Base-by-base conservation (phyloP, 2,797 vertebrate species). In the Echeneis naucrates region DNA sequence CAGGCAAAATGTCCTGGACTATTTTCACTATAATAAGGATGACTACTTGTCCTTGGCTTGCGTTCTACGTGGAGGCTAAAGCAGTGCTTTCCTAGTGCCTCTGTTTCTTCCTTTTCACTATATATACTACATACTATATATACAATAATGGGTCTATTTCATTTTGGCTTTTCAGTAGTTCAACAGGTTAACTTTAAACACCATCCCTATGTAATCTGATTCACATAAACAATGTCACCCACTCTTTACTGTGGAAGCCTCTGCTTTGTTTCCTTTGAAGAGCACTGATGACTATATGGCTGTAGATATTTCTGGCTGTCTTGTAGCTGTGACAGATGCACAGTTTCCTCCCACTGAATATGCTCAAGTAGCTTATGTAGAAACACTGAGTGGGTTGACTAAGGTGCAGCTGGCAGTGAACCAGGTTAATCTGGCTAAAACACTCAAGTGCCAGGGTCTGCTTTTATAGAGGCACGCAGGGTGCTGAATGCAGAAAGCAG, bases 361-460 rank as follows among this genome's bases (percentile, higher is more conserved):
- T 87, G 72, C 78, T 80, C 51, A 81, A 87, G 78, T 61, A 81
- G 75, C 83, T 88, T 75, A 69, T 80, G 80, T 30, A 51, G 78
- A 82, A 82, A 56, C 67, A 59, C 71, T 69, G 77, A 86, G 85
- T 84, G 77, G 82, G 78, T 82, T 77, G 84, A 80, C 74, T 78
- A 69, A 86, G 80, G 80, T 85, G 85, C 75, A 79, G 80, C 82
- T 91, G 90, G 89, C 89, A 82, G 50, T 86, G 85, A 88, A 82
- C 91, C 87, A 91, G 85, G 87, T 85, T 90, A 92, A 91, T 92
- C 82, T 87, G 81, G 88, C 88, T 92, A 90, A 92, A 92, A 89
- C 82, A 72, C 78, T 82, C 23, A 52, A 77, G 80, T 70, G 78
- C 77, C 83, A 72, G 68, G 57, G 67, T 86, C 75, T 84, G 86